Base-by-base conservation (phyloP, 2,888 invertebrate species). In the Spodoptera exigua region DNA sequence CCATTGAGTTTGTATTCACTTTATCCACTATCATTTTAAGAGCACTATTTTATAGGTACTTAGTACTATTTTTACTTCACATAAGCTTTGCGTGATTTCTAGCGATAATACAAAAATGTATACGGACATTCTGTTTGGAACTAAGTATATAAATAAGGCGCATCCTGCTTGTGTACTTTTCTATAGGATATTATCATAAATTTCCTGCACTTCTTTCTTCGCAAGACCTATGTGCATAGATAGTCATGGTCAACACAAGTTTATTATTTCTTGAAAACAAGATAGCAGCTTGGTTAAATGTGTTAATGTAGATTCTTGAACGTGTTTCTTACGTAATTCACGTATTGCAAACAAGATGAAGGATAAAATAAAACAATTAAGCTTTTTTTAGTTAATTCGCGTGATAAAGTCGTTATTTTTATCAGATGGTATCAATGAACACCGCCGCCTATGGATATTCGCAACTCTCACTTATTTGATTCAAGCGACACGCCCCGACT, bases 11-110 rank as follows among this genome's bases (percentile, higher is more conserved):
- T n/a, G n/a, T n/a, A n/a, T n/a, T n/a, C n/a, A n/a, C n/a, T n/a
- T n/a, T n/a, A n/a, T n/a, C n/a, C n/a, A n/a, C n/a, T n/a, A n/a
- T n/a, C n/a, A n/a, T n/a, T n/a, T n/a, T n/a, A n/a, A n/a, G n/a
- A n/a, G n/a, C n/a, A n/a, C n/a, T n/a, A n/a, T n/a, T n/a, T n/a
- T 45, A 35, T 10, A 46, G 27, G 5, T n/a, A 35, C 34, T 60
- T 36, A 53, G 73, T 76, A 78, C 76, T 79, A 79, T 81, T 79
- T 81, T 79, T 9, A 27, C 27, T 81, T 70, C 78, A 74, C 80
- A 78, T 74, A 79, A 60, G 66, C 59, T 87, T n/a, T 67, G 86
- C 86, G 87, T 86, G 87, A 71, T 76, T 70, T 64, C 74, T 58
- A 57, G 74, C 75, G 66, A 74, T 83, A 78, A 69, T 80, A 82